phyloP scores from a whole-genome alignment of 1,140 invertebrate species.

The Sinonovacula constricta region DNA sequence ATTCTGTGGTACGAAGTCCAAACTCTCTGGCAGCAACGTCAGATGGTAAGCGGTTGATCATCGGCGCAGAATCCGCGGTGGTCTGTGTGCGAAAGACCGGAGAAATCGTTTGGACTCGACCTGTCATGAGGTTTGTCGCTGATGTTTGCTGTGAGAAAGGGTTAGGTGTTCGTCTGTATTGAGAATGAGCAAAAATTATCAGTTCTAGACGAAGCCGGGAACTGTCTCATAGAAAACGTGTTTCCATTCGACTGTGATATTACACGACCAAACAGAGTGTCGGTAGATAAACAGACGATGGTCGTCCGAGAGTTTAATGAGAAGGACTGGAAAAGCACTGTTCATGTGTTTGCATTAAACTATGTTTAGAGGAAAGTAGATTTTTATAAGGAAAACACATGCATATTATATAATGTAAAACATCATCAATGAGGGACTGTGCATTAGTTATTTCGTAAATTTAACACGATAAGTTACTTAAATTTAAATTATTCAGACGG shows the following conservation, averaged over 20 bases:
- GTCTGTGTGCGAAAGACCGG: slow-evolving; percentile 44
- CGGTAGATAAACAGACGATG: slow-evolving; percentile 32
- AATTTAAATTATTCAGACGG: no score
- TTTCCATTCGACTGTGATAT: slow-evolving; percentile 44
- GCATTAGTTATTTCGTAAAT: no score
- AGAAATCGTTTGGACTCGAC: slow-evolving; percentile 43
- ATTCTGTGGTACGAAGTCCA: slow-evolving; percentile 43
- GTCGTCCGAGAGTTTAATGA: slow-evolving; percentile 45
- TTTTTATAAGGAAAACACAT: no score
- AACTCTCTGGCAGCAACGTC: slow-evolving; percentile 43
- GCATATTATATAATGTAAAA: no score
- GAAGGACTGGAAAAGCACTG: slow-evolving; percentile 46
- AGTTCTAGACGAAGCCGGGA: slow-evolving; percentile 38
- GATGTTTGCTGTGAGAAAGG: slow-evolving; percentile 45
- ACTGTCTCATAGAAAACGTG: slow-evolving; percentile 40
- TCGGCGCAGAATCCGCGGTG: slow-evolving; percentile 48
- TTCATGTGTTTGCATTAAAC: slow-evolving; percentile 28
- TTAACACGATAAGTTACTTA: no score
- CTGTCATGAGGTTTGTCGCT: slow-evolving; percentile 36
- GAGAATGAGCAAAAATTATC: slow-evolving; percentile 44
- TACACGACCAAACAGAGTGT: slow-evolving; percentile 43
- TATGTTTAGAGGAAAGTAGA: no score
- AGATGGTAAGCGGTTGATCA: slow-evolving; percentile 45
- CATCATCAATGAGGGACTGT: no score
- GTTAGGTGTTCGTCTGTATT: slow-evolving; percentile 44